phyloP scores from a whole-genome alignment of 2,888 invertebrate genomes.

The Torymus texanus region DNA sequence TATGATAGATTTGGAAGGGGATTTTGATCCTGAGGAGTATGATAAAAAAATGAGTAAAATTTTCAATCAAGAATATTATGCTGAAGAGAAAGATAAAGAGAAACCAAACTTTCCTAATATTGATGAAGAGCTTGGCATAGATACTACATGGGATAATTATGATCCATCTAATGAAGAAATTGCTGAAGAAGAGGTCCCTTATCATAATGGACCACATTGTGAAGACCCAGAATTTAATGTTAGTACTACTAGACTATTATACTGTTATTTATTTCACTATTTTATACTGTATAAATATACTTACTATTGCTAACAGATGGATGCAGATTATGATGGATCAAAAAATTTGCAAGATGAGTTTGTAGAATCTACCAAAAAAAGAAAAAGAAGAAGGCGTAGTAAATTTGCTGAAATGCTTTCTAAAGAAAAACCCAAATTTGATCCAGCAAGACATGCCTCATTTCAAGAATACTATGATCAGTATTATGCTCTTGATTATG shows the following conservation, averaged over 20 bases:
- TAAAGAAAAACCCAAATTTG: slow-evolving; percentile 88
- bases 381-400: slow-evolving; percentile 82
- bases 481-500: slow-evolving; percentile 95
- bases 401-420: slow-evolving; percentile 85
- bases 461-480: slow-evolving; percentile 95
- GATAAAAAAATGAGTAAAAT: slow-evolving; percentile 90
- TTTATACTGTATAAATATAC: slow-evolving; percentile 18
- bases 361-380: slow-evolving; percentile 79
- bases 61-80: slow-evolving; percentile 92
- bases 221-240: slow-evolving; percentile 90
- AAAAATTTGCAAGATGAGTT: slow-evolving; percentile 76
- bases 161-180: slow-evolving; percentile 74
- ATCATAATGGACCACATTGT: slow-evolving; percentile 78
- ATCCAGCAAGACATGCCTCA: slow-evolving; percentile 83
- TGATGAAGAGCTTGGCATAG: slow-evolving; percentile 83
- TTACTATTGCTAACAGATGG: slow-evolving; percentile 81
- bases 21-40: slow-evolving; percentile 93
- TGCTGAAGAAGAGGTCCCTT: slow-evolving; percentile 63
- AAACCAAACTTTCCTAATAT: slow-evolving; percentile 92
- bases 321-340: slow-evolving; percentile 87
- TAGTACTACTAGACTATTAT: slow-evolving; percentile 64
- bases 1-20: slow-evolving; percentile 85
- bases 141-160: slow-evolving; percentile 82
- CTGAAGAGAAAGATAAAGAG: slow-evolving; percentile 79
- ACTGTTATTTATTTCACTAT: slow-evolving; percentile 3